Evolutionary conservation across 2,888 invertebrate species (phyloP).

Genomic region (Stegana nigrithorax): DNA sequence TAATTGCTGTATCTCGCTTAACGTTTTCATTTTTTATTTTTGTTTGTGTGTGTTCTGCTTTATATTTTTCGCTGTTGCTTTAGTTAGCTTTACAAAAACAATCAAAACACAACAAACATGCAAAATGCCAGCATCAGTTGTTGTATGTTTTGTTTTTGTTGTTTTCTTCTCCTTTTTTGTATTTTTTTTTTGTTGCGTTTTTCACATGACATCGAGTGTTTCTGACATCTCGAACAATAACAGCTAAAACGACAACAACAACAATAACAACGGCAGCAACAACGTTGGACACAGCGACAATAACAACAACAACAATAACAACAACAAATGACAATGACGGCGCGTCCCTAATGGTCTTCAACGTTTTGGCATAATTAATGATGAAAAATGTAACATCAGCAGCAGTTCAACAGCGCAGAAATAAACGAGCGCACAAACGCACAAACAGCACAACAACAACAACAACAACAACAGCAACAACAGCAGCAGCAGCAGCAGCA

Average conservation of each 20-base stretch:
- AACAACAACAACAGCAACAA: conserved; percentile 17
- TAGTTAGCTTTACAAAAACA: too few relatives aligned
- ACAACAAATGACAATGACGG: conserved; percentile 3
- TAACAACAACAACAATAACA: conserved; percentile 4
- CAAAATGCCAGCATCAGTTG: background rate
- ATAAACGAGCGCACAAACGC: too few relatives aligned
- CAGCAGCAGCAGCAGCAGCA: too few relatives aligned
- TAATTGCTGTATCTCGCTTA: background rate
- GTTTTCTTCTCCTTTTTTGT: background rate
- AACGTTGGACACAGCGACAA: background rate
- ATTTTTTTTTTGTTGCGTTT: background rate
- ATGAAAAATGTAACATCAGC: conserved; percentile 44
- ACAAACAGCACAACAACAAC: conserved; percentile 21
- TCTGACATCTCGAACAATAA: conserved; percentile 3
- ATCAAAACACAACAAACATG: too few relatives aligned
- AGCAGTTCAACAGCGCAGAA: too few relatives aligned
- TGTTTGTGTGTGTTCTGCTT: background rate
- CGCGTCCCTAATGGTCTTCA: conserved; percentile 52
- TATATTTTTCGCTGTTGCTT: background rate
- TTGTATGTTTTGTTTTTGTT: too few relatives aligned
- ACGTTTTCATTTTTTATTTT: too few relatives aligned
- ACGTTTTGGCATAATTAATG: conserved; percentile 57
- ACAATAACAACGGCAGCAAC: background rate
- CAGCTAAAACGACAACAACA: background rate
- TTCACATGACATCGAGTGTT: conserved; percentile 7